Evolutionary conservation across 2,113 vertebrate species (phyloP).

Genomic region (Gulo gulo): DNA sequence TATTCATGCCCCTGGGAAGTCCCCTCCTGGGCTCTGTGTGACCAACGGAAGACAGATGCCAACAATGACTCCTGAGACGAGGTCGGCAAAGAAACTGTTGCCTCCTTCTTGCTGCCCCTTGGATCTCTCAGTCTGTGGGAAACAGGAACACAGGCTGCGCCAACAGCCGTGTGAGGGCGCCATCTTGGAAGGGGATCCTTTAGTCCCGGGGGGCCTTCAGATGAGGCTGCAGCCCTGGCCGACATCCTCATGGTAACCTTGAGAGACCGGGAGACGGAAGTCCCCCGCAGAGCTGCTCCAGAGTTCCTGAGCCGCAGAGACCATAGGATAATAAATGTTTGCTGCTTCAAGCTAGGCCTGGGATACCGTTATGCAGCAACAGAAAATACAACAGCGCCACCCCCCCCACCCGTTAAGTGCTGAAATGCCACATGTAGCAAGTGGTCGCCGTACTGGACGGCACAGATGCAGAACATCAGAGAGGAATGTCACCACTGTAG

Average conservation of each 20-base stretch:
- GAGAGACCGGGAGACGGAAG: not conserved
- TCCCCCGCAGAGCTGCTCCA: not conserved
- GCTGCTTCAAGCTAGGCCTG: too few relatives aligned
- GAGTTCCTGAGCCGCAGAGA: not conserved
- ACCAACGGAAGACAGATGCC: not conserved
- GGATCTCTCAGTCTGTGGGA: fast-evolving
- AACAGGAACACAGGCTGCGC: not conserved
- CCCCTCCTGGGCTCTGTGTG: not conserved
- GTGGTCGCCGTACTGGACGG: fast-evolving
- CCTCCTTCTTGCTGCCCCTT: not conserved
- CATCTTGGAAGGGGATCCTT: fast-evolving
- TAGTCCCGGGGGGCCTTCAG: not conserved
- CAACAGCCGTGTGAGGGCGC: fast-evolving
- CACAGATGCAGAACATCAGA: fast-evolving
- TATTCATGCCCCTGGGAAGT: fast-evolving
- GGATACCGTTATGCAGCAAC: fast-evolving
- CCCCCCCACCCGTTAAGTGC: too few relatives aligned
- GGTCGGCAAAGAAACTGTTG: fast-evolving
- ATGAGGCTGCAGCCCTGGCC: not conserved
- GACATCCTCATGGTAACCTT: fast-evolving
- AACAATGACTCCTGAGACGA: fast-evolving
- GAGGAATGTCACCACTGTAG: fast-evolving
- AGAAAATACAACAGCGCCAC: fast-evolving
- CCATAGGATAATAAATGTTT: fast-evolving
- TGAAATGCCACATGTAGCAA: fast-evolving